phyloP scores from a whole-genome alignment of 2,113 vertebrate species.

The Rhea pennata region DNA sequence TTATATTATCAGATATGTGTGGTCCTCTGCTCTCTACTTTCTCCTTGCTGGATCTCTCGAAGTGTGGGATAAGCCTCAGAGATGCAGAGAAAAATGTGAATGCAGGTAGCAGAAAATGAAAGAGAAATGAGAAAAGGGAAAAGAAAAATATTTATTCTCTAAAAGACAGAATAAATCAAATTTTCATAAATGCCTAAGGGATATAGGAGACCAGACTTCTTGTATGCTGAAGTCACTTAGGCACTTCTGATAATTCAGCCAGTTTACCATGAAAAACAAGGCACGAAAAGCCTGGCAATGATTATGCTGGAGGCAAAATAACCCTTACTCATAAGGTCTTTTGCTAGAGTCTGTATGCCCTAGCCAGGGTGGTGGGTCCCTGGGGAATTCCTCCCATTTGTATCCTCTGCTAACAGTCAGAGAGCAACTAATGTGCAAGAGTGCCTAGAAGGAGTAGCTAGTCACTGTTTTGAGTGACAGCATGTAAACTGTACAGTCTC shows the following conservation, averaged over 20 bases:
- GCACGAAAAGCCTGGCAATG: neutral
- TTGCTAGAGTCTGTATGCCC: neutral
- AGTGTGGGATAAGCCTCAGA: neutral
- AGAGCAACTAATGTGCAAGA: neutral
- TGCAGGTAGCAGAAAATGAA: neutral
- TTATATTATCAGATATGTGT: neutral
- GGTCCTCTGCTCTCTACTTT: neutral
- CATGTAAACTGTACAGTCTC: neutral
- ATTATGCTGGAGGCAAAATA: neutral
- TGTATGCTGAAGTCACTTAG: neutral
- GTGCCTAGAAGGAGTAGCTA: conserved; percentile 4
- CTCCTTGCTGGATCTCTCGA: neutral
- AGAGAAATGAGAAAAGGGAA: neutral
- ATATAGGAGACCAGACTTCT: neutral
- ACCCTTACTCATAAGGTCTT: neutral
- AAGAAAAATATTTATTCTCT: neutral
- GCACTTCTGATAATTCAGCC: neutral
- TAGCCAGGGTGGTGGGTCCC: neutral
- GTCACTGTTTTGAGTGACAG: neutral
- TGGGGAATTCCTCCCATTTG: neutral
- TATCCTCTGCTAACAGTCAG: neutral
- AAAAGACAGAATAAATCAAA: neutral
- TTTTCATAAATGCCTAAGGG: neutral
- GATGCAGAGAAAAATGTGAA: neutral
- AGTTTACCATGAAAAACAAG: neutral